Conservation (phyloP, 2,797 vertebrate genomes). For the Falco columbarius region DNA sequence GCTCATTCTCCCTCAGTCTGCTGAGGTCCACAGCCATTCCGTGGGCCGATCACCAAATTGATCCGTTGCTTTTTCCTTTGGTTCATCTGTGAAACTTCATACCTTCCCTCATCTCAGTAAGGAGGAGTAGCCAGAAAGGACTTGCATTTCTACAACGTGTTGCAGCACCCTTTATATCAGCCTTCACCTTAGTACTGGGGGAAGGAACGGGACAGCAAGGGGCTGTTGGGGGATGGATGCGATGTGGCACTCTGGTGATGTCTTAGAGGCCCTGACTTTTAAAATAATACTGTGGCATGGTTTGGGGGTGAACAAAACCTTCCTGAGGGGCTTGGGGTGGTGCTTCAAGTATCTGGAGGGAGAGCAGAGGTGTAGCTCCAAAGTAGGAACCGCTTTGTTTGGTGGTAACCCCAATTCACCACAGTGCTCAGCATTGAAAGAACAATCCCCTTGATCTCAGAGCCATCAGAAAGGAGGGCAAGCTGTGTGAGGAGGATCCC, state of each 20-base stretch:
- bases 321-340: neutral
- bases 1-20: neutral
- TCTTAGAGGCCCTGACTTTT: neutral
- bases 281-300: neutral
- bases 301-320: neutral
- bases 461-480: neutral
- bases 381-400: neutral
- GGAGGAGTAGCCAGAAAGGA: neutral
- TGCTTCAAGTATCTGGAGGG: neutral
- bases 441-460: neutral
- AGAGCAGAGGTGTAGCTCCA: fast-evolving
- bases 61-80: neutral
- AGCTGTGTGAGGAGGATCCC: neutral
- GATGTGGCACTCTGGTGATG: neutral
- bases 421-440: neutral
- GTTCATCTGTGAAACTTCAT: neutral
- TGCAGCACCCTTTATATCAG: neutral
- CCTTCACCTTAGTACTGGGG: neutral
- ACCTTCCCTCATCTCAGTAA: neutral
- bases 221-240: neutral
- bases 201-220: neutral
- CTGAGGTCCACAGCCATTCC: neutral
- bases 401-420: neutral
- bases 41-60: neutral
- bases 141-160: neutral